These are phyloP conservation scores for Thysanoteuthis rhombus DNA, from an alignment of 2,888 invertebrate species.

Conservation along the genomic window DNA sequence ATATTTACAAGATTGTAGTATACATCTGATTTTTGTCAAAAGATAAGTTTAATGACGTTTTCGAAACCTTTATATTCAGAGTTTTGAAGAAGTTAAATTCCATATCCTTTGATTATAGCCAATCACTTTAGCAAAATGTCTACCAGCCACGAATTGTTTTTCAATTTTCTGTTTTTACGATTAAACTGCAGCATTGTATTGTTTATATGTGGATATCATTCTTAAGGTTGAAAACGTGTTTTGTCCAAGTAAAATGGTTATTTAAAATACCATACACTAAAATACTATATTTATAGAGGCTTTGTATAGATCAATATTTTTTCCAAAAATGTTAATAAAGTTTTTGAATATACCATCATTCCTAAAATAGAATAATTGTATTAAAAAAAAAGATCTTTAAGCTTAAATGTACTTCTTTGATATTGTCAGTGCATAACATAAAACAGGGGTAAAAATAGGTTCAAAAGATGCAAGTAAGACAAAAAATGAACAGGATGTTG, in stretches of 20 bases:
- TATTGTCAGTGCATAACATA: background rate
- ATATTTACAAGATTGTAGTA: too few species aligned
- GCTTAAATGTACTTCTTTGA: background rate
- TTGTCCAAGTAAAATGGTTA: background rate
- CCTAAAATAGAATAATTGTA: background rate
- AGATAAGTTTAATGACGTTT: too few species aligned
- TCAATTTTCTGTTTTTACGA: background rate
- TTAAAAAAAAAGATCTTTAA: background rate
- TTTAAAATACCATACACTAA: background rate
- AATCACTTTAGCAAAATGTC: too few species aligned
- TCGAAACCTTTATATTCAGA: too few species aligned
- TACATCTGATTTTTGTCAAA: too few species aligned
- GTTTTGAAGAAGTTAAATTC: background rate
- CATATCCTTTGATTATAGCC: background rate
- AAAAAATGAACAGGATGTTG: background rate
- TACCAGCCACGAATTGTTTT: background rate
- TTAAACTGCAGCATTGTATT: background rate
- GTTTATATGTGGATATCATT: background rate
- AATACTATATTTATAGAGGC: background rate
- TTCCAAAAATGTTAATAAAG: background rate
- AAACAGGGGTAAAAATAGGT: background rate
- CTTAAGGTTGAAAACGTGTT: background rate
- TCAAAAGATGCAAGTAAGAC: background rate
- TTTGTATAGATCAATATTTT: background rate
- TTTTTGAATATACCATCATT: background rate